Base-by-base conservation (phyloP, 2,113 vertebrate genomes). In the Chaenogobius annularis region DNA sequence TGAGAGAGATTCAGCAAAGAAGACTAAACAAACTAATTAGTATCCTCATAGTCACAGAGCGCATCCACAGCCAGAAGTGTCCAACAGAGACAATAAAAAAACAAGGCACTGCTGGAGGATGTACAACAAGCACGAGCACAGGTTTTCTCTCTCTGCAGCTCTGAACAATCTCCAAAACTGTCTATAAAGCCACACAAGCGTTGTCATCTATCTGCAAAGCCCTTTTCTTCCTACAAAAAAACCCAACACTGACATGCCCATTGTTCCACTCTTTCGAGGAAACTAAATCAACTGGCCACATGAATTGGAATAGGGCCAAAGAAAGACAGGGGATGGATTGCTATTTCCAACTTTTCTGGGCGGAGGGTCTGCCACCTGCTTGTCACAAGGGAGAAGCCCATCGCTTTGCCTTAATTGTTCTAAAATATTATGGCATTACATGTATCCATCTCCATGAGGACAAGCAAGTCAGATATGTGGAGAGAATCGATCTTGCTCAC, bases 221-320 rank as follows among this genome's bases (percentile, higher is more conserved):
- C 69, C 74, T 52, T 81, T 87, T 90, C 8, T 80, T 85, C 73
- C 10, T 13, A 58, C 20, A 13, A 80, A 73, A 87, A 87, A 69
- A 72, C 50, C 59, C 40, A 70, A 69, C 81, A 84, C 70, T 67
- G 55, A 23, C 10, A 67, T 13, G 23, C 61, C 83, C 72, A 85
- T 90, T 88, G 78, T 88, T 74, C 65, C 5, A 2, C 35, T 35
- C 26, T 20, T 43, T 68, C 6, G 55, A 79, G 78, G 65, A 56
- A 69, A 75, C 75, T 80, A 77, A 89, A 89, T 77, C 75, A 84
- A 35, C 3, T 78, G 63, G 73, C 64, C 78, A 56, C 26, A 56
- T 87, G 70, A 90, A 90, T 82, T 62, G 62, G 10, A n/a, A 26
- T 0, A 17, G 63, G 47, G 71, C 66, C 43, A 69, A 63, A 70